Percentiles rank a stretch among this genome's conserved stretches.
These are phyloP conservation scores for Darevskia nairensis DNA, from an alignment of 2,797 vertebrate species.

Conservation along the genomic window DNA sequence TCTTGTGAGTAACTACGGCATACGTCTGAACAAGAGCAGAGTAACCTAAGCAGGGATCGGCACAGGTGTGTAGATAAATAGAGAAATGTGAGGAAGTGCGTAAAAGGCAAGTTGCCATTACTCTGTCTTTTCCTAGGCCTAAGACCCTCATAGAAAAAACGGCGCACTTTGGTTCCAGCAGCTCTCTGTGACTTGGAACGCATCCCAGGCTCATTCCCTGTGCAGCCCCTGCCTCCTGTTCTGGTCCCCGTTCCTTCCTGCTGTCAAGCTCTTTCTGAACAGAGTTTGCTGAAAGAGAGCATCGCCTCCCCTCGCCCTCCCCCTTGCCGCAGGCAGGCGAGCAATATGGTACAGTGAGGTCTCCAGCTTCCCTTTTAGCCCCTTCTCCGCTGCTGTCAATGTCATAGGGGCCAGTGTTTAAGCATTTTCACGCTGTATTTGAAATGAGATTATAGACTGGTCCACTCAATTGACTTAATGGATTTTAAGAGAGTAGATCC, in stretches of 20 bases:
- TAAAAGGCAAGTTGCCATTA: neutral
- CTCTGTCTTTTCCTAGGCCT: neutral
- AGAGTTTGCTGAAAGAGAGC: slow-evolving; percentile 48
- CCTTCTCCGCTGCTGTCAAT: slow-evolving; percentile 70
- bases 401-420: slow-evolving; percentile 79
- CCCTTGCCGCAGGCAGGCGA: slow-evolving; percentile 64
- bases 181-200: slow-evolving; percentile 20
- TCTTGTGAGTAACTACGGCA: no score
- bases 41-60: neutral
- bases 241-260: slow-evolving; percentile 47
- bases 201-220: neutral
- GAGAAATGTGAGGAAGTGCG: neutral
- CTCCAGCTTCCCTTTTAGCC: slow-evolving; percentile 72
- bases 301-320: slow-evolving; percentile 34
- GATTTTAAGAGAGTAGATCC: slow-evolving; percentile 98
- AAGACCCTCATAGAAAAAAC: neutral
- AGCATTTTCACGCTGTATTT: slow-evolving; percentile 90
- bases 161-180: neutral
- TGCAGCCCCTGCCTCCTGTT: slow-evolving; percentile 14
- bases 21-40: neutral
- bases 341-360: slow-evolving; percentile 65
- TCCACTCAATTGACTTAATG: slow-evolving; percentile 97
- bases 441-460: slow-evolving; percentile 95
- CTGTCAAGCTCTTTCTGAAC: slow-evolving; percentile 66
- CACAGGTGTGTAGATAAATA: neutral